Base-by-base conservation (phyloP, 2,113 vertebrate genomes). In the Toxotes jaculatrix region DNA sequence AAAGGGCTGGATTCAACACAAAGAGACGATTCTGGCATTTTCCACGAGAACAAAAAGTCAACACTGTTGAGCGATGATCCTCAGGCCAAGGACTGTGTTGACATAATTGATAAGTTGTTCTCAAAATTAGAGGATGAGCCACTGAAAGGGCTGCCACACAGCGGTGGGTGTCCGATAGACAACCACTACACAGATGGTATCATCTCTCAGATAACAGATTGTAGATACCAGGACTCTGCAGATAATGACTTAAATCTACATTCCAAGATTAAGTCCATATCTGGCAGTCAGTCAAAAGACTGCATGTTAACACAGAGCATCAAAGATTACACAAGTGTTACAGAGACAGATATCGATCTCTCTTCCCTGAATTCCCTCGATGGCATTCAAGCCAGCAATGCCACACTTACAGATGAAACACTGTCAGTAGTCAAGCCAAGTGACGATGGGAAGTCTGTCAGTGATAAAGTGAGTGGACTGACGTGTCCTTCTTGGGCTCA, bases 91-190 rank as follows among this genome's bases (percentile, higher is more conserved):
- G 92, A 83, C 66, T 93, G 88, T 61, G 85, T 83, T 66, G 90
- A 92, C 68, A 86, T 92, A 36, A 94, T 94, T 60, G 93, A 94
- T 64, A 90, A 82, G 57, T 78, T 95, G 74, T 92, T 95, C 47
- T 92, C 89, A 36, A 87, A 89, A 53, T 87, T 94, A 75, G 92
- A 94, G 56, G 81, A 93, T 12, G 91, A 94, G 70, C 80, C 93
- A 27, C 72, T 91, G 27, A 92, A 91, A 89, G 86, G 64, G 19
- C 85, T 88, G 47, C 74, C 84, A 42, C 84, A 84, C 47, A 74
- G 71, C 13, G 61, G 80, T 49, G 83, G 68, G 23, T 85, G 79
- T 57, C 40, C 73, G 7, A 83, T 88, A 78, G 86, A 90, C 80
- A 89, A 79, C 56, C 73, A 90, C 69, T 88, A 88, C 82, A 91